A percentile compares a stretch with the other conserved stretches of the same genome.
Conservation (phyloP, 2,113 vertebrate species). For the Lontra canadensis region DNA sequence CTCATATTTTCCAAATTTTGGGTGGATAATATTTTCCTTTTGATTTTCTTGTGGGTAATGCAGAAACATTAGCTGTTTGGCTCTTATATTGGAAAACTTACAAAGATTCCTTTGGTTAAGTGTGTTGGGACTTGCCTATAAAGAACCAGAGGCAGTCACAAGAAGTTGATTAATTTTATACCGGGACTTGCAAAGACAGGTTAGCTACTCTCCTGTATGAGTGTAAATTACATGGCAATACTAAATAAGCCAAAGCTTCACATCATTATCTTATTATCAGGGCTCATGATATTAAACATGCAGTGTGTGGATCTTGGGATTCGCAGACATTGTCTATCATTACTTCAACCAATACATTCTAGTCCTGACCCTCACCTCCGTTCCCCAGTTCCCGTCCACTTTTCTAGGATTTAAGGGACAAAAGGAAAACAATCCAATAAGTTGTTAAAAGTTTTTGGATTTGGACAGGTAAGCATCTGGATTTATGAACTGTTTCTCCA, state of each 20-base stretch:
- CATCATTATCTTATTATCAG: constrained; percentile 22
- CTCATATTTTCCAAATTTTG: constrained; percentile 76
- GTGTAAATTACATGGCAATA: constrained; percentile 23
- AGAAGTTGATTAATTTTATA: constrained; percentile 70
- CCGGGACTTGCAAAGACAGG: constrained; percentile 69
- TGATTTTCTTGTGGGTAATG: constrained; percentile 76
- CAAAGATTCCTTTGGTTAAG: constrained; percentile 76
- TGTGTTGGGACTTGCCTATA: constrained; percentile 83
- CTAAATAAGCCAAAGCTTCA: constrained; percentile 27
- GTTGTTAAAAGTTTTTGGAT: background rate
- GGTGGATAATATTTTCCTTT: constrained; percentile 77
- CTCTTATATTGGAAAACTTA: constrained; percentile 79
- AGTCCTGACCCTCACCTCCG: background rate
- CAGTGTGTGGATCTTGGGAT: constrained; percentile 10
- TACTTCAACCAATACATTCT: background rate
- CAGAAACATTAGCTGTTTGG: constrained; percentile 78
- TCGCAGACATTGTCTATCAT: background rate
- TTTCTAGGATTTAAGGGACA: background rate
- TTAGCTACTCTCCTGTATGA: constrained; percentile 39
- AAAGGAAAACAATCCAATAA: background rate
- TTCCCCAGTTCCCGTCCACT: background rate
- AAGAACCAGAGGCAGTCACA: constrained; percentile 48
- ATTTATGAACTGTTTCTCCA: background rate
- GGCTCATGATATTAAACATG: background rate
- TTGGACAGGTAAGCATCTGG: background rate